These are phyloP conservation scores for Psophia crepitans DNA, from an alignment of 2,113 vertebrate species.

Conservation along the genomic window DNA sequence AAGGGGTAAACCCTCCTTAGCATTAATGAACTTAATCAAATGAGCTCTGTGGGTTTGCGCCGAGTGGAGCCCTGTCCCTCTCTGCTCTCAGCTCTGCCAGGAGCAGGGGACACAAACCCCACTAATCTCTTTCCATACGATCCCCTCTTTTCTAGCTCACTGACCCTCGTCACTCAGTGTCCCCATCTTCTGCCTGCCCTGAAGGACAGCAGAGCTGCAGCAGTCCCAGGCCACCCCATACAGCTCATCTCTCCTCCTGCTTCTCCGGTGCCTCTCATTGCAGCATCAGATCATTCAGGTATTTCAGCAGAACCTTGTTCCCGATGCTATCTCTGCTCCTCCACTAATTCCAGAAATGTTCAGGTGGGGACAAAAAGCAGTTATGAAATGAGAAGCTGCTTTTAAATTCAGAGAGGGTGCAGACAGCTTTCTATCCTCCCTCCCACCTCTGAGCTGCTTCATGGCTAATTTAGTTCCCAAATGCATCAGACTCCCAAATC, in stretches of 20 bases:
- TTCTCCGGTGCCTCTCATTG: background rate
- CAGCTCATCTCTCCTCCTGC: background rate
- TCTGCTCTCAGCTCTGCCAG: background rate
- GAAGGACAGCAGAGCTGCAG: background rate
- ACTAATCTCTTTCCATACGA: background rate
- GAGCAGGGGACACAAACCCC: background rate
- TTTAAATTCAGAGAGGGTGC: conserved; percentile 38
- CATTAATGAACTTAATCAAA: background rate
- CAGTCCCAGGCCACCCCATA: background rate
- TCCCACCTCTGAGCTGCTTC: conserved; percentile 37
- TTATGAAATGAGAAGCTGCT: background rate
- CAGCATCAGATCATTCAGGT: background rate
- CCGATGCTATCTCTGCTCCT: background rate
- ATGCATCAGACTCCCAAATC: conserved; percentile 16
- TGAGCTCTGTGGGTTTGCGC: background rate
- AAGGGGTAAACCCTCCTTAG: background rate
- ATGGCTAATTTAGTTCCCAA: conserved; percentile 34
- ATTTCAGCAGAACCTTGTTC: background rate
- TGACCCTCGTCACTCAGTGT: background rate
- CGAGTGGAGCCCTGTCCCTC: background rate
- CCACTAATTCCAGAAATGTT: background rate
- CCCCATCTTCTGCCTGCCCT: background rate
- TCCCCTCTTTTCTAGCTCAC: background rate
- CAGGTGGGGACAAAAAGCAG: background rate
- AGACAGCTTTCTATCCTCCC: conserved; percentile 11